These are phyloP conservation scores for Octonoba sinensis DNA, from an alignment of 2,888 invertebrate genomes.

Conservation along the genomic window DNA sequence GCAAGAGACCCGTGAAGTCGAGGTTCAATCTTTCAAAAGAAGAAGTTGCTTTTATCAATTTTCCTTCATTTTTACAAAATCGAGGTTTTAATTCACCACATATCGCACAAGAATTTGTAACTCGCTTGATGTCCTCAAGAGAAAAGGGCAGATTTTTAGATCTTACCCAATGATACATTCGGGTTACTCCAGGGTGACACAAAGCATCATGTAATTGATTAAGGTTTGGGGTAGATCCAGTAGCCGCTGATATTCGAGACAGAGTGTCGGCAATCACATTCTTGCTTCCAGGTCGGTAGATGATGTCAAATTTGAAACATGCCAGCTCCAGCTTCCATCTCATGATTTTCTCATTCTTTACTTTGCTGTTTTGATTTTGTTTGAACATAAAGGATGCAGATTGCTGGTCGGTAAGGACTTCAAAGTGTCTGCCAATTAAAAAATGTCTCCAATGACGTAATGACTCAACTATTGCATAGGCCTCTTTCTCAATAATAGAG, in stretches of 20 bases:
- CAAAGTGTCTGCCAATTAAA: constrained; percentile 43
- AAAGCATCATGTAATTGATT: constrained; percentile 46
- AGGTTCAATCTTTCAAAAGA: too few species aligned
- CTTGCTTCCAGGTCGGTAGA: constrained; percentile 55
- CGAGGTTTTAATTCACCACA: constrained; percentile 59
- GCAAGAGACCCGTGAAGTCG: too few species aligned
- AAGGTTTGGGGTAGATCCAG: neutral
- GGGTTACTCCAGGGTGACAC: constrained; percentile 61
- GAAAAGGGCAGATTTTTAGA: constrained; percentile 56
- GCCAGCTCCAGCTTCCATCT: constrained; percentile 64
- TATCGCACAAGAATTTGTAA: constrained; percentile 17
- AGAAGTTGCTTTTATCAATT: constrained; percentile 64
- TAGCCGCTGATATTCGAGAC: constrained; percentile 30
- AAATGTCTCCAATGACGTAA: constrained; percentile 19
- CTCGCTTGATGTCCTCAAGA: constrained; percentile 33
- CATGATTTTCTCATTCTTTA: constrained; percentile 65
- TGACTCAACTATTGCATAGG: constrained; percentile 26
- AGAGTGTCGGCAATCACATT: constrained; percentile 58
- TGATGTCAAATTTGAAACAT: constrained; percentile 52
- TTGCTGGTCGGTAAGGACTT: constrained; percentile 62
- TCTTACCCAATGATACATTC: constrained; percentile 53
- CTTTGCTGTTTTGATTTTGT: constrained; percentile 45
- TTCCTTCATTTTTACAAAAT: constrained; percentile 24
- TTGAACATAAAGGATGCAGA: constrained; percentile 63
- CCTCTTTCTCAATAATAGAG: constrained; percentile 41